Conservation (phyloP, 2,888 invertebrate species). For the Cephus pygmeus region DNA sequence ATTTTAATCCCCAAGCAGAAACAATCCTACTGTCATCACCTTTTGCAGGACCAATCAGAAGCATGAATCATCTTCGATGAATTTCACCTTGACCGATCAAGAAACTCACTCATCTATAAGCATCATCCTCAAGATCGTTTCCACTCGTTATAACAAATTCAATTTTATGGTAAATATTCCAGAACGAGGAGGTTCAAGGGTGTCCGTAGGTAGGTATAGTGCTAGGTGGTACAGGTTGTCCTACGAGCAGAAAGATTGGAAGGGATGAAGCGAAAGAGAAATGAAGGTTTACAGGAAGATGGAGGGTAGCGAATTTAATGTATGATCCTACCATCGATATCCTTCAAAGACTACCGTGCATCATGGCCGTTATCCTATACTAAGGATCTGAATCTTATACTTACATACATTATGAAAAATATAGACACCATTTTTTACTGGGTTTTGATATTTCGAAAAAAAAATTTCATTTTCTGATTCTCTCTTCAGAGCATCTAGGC, state of each 20-base stretch:
- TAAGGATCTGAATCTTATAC: not conserved
- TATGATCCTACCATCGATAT: constrained; percentile 40
- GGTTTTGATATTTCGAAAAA: not conserved
- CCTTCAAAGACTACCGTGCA: not conserved
- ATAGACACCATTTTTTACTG: too few species aligned
- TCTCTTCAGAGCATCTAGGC: not conserved
- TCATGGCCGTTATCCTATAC: not conserved
- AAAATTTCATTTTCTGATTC: not conserved
- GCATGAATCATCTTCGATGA: constrained; percentile 22
- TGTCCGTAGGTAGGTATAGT: not conserved
- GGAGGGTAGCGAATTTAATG: constrained; percentile 48
- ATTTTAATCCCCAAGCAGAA: not conserved
- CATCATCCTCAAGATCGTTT: constrained; percentile 42
- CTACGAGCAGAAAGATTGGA: not conserved
- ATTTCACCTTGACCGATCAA: constrained; percentile 15
- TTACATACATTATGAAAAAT: constrained; percentile 15
- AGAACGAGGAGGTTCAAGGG: constrained; percentile 35
- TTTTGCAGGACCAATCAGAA: constrained; percentile 9
- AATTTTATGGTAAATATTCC: constrained; percentile 62
- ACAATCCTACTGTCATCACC: not conserved
- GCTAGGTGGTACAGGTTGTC: not conserved
- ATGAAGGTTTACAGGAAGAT: not conserved
- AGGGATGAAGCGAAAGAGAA: not conserved
- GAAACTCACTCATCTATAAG: constrained; percentile 8
- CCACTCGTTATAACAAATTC: constrained; percentile 58